A percentile compares a stretch with the other conserved stretches of the same genome.
These are phyloP conservation scores for Eustalomyia histrio DNA, from an alignment of 2,888 invertebrate genomes.

Conservation along the genomic window DNA sequence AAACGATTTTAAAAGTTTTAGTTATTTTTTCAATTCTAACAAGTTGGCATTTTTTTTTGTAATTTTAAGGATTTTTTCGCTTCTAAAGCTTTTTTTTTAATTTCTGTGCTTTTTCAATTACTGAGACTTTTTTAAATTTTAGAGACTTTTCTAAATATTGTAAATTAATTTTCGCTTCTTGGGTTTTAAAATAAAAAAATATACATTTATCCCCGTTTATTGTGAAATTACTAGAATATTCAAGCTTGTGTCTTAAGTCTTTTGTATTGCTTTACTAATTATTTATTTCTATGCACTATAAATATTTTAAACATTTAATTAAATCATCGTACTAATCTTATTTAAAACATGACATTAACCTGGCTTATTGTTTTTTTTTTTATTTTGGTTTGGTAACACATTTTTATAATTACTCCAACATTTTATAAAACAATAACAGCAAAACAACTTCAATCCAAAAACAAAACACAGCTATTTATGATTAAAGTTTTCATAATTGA, in stretches of 20 bases:
- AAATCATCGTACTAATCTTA: conserved; percentile 15
- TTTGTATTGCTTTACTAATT: conserved; percentile 27
- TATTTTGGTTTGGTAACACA: not conserved
- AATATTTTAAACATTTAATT: conserved; percentile 7
- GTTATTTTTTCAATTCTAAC: no score
- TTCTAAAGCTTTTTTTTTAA: no score
- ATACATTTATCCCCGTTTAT: no score
- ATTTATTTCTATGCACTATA: not conserved
- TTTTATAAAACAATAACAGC: not conserved
- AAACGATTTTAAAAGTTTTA: no score
- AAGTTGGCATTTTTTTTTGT: no score
- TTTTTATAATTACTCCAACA: conserved; percentile 1
- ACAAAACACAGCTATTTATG: conserved; percentile 26
- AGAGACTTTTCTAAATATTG: no score
- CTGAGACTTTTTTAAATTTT: no score
- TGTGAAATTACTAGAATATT: not conserved
- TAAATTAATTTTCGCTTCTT: no score
- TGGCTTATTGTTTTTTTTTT: not conserved
- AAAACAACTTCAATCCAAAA: not conserved
- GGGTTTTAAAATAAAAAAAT: no score
- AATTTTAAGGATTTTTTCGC: no score
- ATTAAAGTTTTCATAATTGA: conserved; percentile 47
- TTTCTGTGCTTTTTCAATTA: no score
- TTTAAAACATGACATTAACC: not conserved
- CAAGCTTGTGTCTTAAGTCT: conserved; percentile 49